Conservation (phyloP, 2,797 vertebrate genomes). For the Chromis chromis region DNA sequence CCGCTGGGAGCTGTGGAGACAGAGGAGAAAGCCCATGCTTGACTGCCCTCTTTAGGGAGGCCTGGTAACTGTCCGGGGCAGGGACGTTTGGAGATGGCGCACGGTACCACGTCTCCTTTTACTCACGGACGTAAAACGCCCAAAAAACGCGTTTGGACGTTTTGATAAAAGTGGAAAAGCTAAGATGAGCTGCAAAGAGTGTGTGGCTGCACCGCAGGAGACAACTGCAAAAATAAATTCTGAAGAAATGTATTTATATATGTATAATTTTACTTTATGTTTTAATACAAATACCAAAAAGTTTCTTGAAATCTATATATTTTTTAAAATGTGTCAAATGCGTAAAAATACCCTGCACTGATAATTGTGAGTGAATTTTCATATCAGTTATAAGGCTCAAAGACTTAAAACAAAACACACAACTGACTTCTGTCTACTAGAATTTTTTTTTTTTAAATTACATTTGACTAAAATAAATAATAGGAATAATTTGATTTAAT, state of each 20-base stretch:
- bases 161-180: constrained; percentile 19
- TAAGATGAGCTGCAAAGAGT: background rate
- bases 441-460: too few relatives aligned
- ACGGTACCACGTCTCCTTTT: constrained; percentile 46
- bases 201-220: background rate
- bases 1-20: constrained; percentile 82
- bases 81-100: constrained; percentile 60
- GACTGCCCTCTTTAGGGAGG: constrained; percentile 97
- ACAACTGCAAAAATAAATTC: background rate
- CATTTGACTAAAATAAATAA: background rate
- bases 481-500: background rate
- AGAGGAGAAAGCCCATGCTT: constrained; percentile 86
- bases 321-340: background rate
- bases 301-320: background rate
- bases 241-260: background rate
- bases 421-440: background rate
- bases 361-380: background rate
- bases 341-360: background rate
- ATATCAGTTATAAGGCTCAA: background rate
- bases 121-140: constrained; percentile 51
- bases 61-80: constrained; percentile 86
- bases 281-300: background rate
- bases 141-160: background rate
- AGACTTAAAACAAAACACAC: background rate
- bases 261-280: background rate